Base-by-base conservation (phyloP, 2,888 invertebrate genomes). In the Agrochola litura region DNA sequence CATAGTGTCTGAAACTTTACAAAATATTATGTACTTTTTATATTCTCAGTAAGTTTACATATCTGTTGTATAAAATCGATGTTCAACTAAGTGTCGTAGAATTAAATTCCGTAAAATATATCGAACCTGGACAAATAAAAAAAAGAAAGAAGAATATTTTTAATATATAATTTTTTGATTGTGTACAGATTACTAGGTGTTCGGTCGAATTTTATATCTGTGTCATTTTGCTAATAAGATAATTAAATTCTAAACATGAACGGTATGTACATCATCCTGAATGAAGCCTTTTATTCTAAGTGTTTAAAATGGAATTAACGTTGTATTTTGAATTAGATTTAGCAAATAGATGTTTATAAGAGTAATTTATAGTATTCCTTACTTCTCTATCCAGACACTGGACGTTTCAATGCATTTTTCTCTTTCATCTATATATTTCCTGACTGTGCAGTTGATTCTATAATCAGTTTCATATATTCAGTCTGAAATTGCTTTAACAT, bases 121-220 rank as follows among this genome's bases (percentile, higher is more conserved):
- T 71, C 73, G 74, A 81, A 84, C 70, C 81, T 64, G 81, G 80
- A 77, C 64, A 71, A 81, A 68, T 77, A 66, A 81, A 76, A n/a
- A 74, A 70, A 63, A 68, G 25, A 76, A 83, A 67, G 49, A 72
- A 90, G 89, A 92, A 92, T 93, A 94, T 93, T 93, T 92, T 93
- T 92, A 93, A 92, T 93, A 94, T 92, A 92, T 92, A 90, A 93
- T 92, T 93, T 92, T 89, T 84, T 78, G 74, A 84, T 85, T 89
- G 88, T 91, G 91, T 93, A 92, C 90, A 91, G 88, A 91, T 91
- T 90, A 90, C 91, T 93, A 91, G 91, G 89, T 92, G 91, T 93
- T 94, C 90, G 85, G 89, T 90, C 86, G 89, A 89, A 89, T 92
- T 92, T 93, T 92, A 83, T 85, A 87, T 83, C 83, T 92, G 92